Conservation (phyloP, 2,888 invertebrate species). For the Campoplex nolae region DNA sequence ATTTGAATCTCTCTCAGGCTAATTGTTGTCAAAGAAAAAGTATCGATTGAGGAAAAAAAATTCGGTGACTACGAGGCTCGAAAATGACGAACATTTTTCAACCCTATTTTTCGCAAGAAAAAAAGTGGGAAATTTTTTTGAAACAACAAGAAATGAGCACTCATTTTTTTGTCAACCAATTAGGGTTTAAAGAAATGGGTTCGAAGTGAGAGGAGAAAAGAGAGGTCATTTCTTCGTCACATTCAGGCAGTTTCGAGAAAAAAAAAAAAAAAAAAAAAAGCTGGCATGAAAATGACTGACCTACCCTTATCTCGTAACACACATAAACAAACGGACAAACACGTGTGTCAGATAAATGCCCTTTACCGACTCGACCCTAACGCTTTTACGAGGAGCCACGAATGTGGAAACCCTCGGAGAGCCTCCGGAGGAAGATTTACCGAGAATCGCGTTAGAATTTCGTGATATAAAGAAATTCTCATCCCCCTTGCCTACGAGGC, state of each 20-base stretch:
- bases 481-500: conserved; percentile 8
- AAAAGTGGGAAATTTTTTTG: background rate
- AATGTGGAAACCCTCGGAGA: conserved; percentile 46
- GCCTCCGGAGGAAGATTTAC: conserved; percentile 50
- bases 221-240: conserved; percentile 1
- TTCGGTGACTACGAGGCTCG: background rate
- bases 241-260: conserved; percentile 34
- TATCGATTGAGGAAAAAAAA: background rate
- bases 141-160: background rate
- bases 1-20: background rate
- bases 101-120: background rate
- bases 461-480: conserved; percentile 41
- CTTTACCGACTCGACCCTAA: conserved; percentile 41
- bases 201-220: background rate
- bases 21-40: background rate
- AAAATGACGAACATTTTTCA: background rate
- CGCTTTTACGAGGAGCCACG: conserved; percentile 19
- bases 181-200: background rate
- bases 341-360: conserved; percentile 58
- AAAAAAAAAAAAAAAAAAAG: conserved; percentile 13
- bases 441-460: conserved; percentile 43
- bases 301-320: conserved; percentile 34
- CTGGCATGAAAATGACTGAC: conserved; percentile 63
- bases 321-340: conserved; percentile 11
- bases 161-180: background rate